Evolutionary conservation across 2,113 vertebrate species (phyloP), one percentile per base, ranked within the genome.

Genomic region (Xyrauchen texanus): DNA sequence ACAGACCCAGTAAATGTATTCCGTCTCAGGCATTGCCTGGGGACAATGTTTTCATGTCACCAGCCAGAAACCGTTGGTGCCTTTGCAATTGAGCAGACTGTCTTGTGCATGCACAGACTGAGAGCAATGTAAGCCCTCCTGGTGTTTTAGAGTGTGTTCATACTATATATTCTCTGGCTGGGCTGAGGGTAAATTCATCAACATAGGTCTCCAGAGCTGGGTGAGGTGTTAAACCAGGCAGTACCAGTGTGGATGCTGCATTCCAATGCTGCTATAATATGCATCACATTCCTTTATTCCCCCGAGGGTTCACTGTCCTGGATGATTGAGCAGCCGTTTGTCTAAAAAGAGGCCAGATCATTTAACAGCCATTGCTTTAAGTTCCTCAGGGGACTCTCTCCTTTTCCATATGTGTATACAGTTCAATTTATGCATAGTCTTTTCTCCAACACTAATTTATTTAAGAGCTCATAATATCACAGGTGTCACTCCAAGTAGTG

Each of bases 271-370:
- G 72, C 74, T 82, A 65, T 85, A 82, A 85, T 81, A 83, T 82
- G 44, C 71, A 76, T 79, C 84, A 70, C 84, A 83, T 86, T 88
- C 85, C 83, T 85, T 79, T 83, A 68, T 76, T 89, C 86, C 89
- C 78, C 83, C 61, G 6, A 82, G 87, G 87, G 77, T 51, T 68
- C 69, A 75, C 78, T 88, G 89, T 88, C 87, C 68, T 64, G 64
- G 11, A 83, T 88, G 89, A 92, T 88, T 88, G 89, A 91, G 85
- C 75, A 81, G 82, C 55, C 76, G 68, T 88, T 85, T 81, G 88
- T 89, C 85, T 84, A 81, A 83, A 65, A 85, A 86, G 87, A 89
- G 87, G 85, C 83, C 88, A 83, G 75, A 87, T 85, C 88, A 88
- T 90, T 92, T 90, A 87, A 87, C 83, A 84, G 83, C 81, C 83